A percentile compares a stretch with the other conserved stretches of the same genome.
These are phyloP conservation scores for Pionites leucogaster DNA, from an alignment of 2,113 vertebrate species.

Conservation along the genomic window DNA sequence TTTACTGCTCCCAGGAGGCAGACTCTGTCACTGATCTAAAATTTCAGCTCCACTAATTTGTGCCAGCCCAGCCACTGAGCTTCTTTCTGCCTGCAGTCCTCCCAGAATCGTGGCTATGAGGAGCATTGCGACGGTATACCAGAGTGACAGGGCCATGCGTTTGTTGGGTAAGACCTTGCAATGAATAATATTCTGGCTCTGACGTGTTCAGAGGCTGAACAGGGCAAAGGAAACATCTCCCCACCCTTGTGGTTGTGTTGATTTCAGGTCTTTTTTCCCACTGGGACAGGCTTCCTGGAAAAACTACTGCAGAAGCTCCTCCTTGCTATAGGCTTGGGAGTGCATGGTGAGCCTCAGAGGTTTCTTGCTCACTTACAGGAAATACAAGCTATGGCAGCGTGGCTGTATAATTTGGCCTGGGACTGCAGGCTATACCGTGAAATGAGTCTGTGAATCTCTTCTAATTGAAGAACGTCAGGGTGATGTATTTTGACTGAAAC, in stretches of 20 bases:
- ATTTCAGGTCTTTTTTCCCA: neutral
- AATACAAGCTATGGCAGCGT: neutral
- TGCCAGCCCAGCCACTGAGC: neutral
- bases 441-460: conserved; percentile 4
- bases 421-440: neutral
- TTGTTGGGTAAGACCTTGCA: neutral
- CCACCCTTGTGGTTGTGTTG: rapidly evolving
- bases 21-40: conserved; percentile 44
- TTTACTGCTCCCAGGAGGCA: conserved; percentile 70
- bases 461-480: neutral
- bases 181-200: neutral
- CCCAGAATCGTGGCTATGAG: neutral
- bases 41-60: conserved; percentile 49
- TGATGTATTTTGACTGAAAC: conserved; percentile 58
- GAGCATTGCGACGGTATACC: rapidly evolving
- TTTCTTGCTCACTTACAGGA: neutral
- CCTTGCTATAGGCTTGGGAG: neutral
- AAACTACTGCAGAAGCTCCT: neutral
- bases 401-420: neutral
- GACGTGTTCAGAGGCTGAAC: neutral
- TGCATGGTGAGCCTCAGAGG: rapidly evolving
- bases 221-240: neutral
- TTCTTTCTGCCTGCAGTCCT: conserved; percentile 11
- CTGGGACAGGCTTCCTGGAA: neutral
- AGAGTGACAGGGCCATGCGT: rapidly evolving